Conservation (phyloP, 2,888 invertebrate genomes). For the Himalopsyche japonica region DNA sequence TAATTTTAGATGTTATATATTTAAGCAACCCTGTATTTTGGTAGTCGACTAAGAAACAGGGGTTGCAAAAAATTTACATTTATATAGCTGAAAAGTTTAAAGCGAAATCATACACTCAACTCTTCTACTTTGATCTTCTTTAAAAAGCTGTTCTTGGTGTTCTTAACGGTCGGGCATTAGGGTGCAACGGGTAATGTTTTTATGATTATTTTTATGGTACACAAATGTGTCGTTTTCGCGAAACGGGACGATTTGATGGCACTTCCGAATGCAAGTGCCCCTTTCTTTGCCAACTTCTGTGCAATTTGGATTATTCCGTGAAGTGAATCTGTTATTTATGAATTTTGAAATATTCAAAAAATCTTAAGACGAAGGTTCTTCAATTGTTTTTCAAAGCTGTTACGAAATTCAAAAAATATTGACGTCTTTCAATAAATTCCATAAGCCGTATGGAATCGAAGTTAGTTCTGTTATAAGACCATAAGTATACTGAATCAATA, state of each 20-base stretch:
- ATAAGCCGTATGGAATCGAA: too few species aligned
- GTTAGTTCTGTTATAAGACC: too few species aligned
- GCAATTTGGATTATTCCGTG: neutral
- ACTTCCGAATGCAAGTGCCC: constrained; percentile 12
- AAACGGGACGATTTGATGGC: constrained; percentile 9
- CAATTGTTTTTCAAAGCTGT: too few species aligned
- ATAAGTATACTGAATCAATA: too few species aligned
- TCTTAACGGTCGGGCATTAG: neutral
- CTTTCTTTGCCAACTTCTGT: neutral
- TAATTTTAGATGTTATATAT: neutral
- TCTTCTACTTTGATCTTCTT: constrained; percentile 33
- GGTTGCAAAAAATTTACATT: constrained; percentile 25
- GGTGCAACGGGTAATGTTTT: constrained; percentile 35
- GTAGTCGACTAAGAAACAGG: neutral
- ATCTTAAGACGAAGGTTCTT: neutral
- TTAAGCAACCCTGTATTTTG: neutral
- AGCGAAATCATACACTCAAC: constrained; percentile 23
- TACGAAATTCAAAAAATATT: too few species aligned
- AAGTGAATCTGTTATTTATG: neutral
- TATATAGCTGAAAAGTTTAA: constrained; percentile 32
- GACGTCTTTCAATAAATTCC: too few species aligned
- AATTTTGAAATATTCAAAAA: neutral
- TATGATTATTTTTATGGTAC: constrained; percentile 41
- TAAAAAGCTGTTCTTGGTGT: constrained; percentile 25
- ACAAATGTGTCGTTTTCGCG: constrained; percentile 35